Evolutionary conservation across 2,888 invertebrate genomes (phyloP).

Genomic region (Brachypalpus laphriformis): DNA sequence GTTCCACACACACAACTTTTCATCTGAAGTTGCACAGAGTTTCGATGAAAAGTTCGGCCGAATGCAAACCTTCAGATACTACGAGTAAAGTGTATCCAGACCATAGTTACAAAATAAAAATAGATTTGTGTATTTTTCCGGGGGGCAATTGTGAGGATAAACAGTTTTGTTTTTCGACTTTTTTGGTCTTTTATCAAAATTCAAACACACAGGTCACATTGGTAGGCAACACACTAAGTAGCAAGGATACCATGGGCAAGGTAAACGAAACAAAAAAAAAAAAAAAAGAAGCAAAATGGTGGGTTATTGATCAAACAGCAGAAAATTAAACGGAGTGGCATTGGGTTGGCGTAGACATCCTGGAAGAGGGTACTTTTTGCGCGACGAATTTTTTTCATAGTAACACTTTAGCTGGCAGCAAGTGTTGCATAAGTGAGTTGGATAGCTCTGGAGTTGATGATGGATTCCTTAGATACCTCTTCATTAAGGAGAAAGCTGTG

Average conservation of each 20-base stretch:
- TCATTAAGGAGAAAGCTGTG: too few relatives aligned
- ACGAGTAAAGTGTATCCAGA: background rate
- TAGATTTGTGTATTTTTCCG: slow-evolving; percentile 66
- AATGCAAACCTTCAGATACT: slow-evolving; percentile 9
- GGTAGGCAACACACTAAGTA: slow-evolving; percentile 15
- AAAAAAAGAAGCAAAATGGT: background rate
- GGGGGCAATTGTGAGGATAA: slow-evolving; percentile 17
- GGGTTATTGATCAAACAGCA: slow-evolving; percentile 79
- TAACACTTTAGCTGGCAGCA: background rate
- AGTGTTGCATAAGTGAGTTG: background rate
- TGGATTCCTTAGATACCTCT: too few relatives aligned
- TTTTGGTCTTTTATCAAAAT: slow-evolving; percentile 6
- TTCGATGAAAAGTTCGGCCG: background rate
- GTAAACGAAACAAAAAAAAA: background rate
- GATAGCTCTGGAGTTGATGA: too few relatives aligned
- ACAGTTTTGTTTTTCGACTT: background rate
- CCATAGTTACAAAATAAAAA: slow-evolving; percentile 59
- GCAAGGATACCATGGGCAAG: slow-evolving; percentile 11
- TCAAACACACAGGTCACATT: background rate
- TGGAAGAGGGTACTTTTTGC: background rate
- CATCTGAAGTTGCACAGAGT: background rate
- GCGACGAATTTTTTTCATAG: background rate
- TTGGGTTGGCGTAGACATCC: slow-evolving; percentile 4
- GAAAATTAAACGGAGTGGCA: slow-evolving; percentile 47
- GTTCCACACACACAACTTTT: slow-evolving; percentile 1